Evolutionary conservation across 2,888 invertebrate genomes (phyloP), one percentile per base, ranked within the genome.

Genomic region (Apodemia mormo): DNA sequence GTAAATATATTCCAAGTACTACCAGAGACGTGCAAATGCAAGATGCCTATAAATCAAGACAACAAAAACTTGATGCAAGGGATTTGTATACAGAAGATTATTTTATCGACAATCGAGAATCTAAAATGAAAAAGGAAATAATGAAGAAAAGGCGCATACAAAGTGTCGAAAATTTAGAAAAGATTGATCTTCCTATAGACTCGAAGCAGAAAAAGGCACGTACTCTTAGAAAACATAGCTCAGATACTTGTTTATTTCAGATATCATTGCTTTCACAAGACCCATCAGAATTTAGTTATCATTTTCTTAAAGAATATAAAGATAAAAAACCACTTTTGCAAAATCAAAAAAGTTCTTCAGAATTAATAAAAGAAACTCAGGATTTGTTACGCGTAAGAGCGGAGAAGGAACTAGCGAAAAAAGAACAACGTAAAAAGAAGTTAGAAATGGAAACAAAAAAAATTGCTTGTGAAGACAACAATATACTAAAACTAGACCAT

Each of bases 311-410:
- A 73, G 74, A 70, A 66, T 67, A 71, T 33, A 70, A 74, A 65
- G 64, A 66, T 9, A 69, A 68, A 58, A 76, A 70, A 45, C 69
- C 64, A 40, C 61, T 68, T 70, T 67, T 73, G 58, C 73, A 70
- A 22, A 70, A 71, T 70, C 68, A 68, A 6, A 76, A 79, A 71
- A 85, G 80, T 75, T 89, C 90, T 9, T 80, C 83, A 14, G 84
- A 86, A 74, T 76, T 89, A 61, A 83, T 88, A 65, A 81, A 77
- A 78, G 78, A 84, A 66, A 83, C 81, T 4, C 77, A 80, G 77
- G 80, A 85, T 71, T 84, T 75, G 76, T 72, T 84, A 45, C 64
- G 73, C 65, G 73, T 69, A 45, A 80, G 75, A 76, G 72, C 77
- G 71, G 74, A 80, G 68, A 72, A 76, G 68, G 77, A 74, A 66